Conservation (phyloP, 2,113 vertebrate genomes). For the Callithrix jacchus region DNA sequence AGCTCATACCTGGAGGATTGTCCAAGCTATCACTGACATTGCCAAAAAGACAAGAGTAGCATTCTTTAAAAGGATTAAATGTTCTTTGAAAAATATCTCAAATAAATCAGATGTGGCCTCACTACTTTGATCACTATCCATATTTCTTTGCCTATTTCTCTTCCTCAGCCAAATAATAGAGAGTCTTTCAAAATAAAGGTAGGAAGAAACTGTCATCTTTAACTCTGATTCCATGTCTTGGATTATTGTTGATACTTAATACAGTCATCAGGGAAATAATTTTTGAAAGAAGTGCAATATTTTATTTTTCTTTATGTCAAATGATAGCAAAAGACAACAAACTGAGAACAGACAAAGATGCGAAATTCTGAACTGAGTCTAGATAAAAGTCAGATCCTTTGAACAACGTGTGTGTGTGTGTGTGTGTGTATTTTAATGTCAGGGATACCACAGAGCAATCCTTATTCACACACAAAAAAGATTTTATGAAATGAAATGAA, state of each 20-base stretch:
- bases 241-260: background rate
- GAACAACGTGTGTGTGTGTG: background rate
- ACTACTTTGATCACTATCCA: background rate
- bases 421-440: background rate
- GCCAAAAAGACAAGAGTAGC: constrained; percentile 48
- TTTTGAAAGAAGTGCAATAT: background rate
- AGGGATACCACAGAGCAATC: background rate
- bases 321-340: background rate
- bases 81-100: constrained; percentile 62
- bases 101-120: constrained; percentile 1
- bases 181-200: constrained; percentile 22
- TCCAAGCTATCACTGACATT: constrained; percentile 45
- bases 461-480: background rate
- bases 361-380: background rate
- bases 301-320: background rate
- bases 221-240: background rate
- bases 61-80: constrained; percentile 63
- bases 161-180: constrained; percentile 20
- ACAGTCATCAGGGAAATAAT: constrained; percentile 13
- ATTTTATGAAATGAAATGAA: background rate
- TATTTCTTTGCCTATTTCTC: constrained; percentile 29
- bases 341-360: background rate
- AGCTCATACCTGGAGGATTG: constrained; percentile 49
- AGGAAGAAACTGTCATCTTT: constrained; percentile 10
- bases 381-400: background rate